These are phyloP conservation scores for Eumeta japonica DNA, from an alignment of 1,140 invertebrate genomes.

Conservation along the genomic window DNA sequence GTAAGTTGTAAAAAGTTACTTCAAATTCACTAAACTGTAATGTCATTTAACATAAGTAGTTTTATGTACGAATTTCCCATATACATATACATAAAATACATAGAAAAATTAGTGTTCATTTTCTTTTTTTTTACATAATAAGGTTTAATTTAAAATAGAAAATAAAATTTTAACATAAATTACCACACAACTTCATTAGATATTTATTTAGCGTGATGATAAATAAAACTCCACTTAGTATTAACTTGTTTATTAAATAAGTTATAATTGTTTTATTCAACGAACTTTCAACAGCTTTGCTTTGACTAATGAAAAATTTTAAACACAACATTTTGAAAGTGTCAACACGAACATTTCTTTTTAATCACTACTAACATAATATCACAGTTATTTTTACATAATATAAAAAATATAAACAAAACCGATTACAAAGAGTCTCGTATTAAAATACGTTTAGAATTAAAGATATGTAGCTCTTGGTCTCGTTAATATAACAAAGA, in stretches of 20 bases:
- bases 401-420: slow-evolving; percentile 7
- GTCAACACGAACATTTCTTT: slow-evolving; percentile 23
- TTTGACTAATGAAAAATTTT: slow-evolving; percentile 27
- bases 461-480: neutral
- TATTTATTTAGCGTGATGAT: too few relatives aligned
- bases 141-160: too few relatives aligned
- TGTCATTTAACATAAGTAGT: too few relatives aligned
- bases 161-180: slow-evolving; percentile 9
- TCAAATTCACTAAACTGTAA: too few relatives aligned
- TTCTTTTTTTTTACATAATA: too few relatives aligned
- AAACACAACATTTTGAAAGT: slow-evolving; percentile 33
- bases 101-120: too few relatives aligned
- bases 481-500: too few relatives aligned
- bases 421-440: slow-evolving; percentile 8
- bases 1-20: too few relatives aligned
- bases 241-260: slow-evolving; percentile 54
- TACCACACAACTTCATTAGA: too few relatives aligned
- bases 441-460: slow-evolving; percentile 10
- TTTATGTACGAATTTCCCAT: too few relatives aligned
- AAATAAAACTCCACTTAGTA: too few relatives aligned
- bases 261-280: slow-evolving; percentile 36
- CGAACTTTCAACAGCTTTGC: slow-evolving; percentile 40
- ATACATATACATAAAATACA: too few relatives aligned
- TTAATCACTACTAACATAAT: slow-evolving; percentile 30
- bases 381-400: slow-evolving; percentile 31